Percentiles rank a stretch among this genome's conserved stretches.
These are phyloP conservation scores for Mylabris phalerata DNA, from an alignment of 1,140 invertebrate species.

Conservation along the genomic window DNA sequence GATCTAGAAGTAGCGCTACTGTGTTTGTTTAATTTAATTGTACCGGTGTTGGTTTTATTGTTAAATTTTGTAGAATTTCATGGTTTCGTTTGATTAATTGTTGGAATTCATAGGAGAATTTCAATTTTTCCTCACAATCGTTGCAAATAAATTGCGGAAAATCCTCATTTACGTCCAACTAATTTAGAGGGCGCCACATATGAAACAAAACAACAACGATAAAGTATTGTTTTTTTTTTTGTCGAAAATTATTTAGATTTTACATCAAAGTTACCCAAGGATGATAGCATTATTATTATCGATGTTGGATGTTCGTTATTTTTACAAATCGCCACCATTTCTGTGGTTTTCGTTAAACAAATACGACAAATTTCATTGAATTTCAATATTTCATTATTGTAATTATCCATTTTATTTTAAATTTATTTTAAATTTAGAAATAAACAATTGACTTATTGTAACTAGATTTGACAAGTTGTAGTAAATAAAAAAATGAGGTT, in stretches of 20 bases:
- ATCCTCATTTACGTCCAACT: slow-evolving; percentile 3
- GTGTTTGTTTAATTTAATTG: not conserved
- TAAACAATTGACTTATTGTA: too few relatives aligned
- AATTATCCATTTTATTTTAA: too few relatives aligned
- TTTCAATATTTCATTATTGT: too few relatives aligned
- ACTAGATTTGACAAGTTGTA: too few relatives aligned
- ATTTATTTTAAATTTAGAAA: too few relatives aligned
- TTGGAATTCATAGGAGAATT: slow-evolving; percentile 10
- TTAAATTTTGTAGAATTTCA: slow-evolving; percentile 1
- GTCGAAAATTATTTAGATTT: not conserved
- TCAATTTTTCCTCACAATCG: slow-evolving; percentile 4
- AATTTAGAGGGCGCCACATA: too few relatives aligned
- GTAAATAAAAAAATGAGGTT: too few relatives aligned
- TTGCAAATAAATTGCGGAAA: slow-evolving; percentile 5
- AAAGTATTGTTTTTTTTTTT: not conserved
- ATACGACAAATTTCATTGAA: not conserved
- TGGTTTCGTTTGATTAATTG: slow-evolving; percentile 5
- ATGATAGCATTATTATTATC: slow-evolving; percentile 3
- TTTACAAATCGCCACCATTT: slow-evolving; percentile 2
- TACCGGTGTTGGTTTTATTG: not conserved
- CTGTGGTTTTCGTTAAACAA: slow-evolving; percentile 1
- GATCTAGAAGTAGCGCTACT: too few relatives aligned
- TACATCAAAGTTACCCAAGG: slow-evolving; percentile 9
- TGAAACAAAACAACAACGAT: too few relatives aligned
- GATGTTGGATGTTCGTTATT: not conserved